Evolutionary conservation across 2,797 vertebrate genomes (phyloP).

Genomic region (Poeciliopsis presidionis): DNA sequence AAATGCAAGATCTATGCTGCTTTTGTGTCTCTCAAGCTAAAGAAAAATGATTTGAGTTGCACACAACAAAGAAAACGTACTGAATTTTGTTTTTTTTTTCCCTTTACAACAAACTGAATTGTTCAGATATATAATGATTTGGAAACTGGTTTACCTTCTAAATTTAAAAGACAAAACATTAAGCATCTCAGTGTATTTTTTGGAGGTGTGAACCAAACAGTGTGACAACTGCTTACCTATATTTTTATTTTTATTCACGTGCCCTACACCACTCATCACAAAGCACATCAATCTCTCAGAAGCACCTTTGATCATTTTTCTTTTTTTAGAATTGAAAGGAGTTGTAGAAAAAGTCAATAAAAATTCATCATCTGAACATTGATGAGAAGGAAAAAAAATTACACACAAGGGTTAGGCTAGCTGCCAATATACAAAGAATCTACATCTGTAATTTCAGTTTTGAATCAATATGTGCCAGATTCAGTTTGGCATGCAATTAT

Average conservation of each 20-base stretch:
- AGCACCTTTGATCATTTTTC: conserved; percentile 7
- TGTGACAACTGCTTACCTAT: conserved; percentile 40
- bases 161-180: not conserved
- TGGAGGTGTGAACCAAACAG: conserved; percentile 24
- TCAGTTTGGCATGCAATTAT: conserved; percentile 76
- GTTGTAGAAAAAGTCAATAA: conserved; percentile 2
- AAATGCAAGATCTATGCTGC: conserved; percentile 47
- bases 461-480: conserved; percentile 78
- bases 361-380: conserved; percentile 62
- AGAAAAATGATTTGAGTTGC: conserved; percentile 37
- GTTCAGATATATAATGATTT: not conserved
- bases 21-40: conserved; percentile 35
- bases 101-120: conserved; percentile 14
- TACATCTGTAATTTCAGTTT: conserved; percentile 54
- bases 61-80: not conserved
- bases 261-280: conserved; percentile 23
- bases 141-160: not conserved
- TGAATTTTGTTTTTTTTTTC: not conserved
- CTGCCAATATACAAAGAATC: conserved; percentile 60
- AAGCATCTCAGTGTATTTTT: not conserved
- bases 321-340: conserved; percentile 25
- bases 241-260: conserved; percentile 43
- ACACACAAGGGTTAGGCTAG: conserved; percentile 65
- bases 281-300: conserved; percentile 17
- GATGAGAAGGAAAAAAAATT: conserved; percentile 53